A percentile compares a stretch with the other conserved stretches of the same genome.
Conservation (phyloP, 2,797 vertebrate genomes). For the Trichosurus vulpecula region DNA sequence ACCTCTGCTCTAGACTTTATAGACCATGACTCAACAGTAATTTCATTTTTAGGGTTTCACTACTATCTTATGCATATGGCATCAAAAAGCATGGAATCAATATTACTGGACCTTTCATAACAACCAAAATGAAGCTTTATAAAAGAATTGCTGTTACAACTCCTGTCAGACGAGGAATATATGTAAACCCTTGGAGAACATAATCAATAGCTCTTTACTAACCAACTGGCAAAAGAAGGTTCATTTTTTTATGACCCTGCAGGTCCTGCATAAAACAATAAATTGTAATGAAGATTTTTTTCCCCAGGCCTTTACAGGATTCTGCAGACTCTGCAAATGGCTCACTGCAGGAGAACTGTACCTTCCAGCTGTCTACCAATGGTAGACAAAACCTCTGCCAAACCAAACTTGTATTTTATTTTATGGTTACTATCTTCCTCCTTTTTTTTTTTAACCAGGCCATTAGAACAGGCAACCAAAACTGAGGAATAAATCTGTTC, state of each 20-base stretch:
- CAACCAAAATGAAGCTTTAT: conserved; percentile 61
- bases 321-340: conserved; percentile 58
- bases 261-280: conserved; percentile 49
- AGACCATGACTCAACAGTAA: conserved; percentile 35
- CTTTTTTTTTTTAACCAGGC: conserved; percentile 14
- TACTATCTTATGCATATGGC: conserved; percentile 51
- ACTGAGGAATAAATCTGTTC: conserved; percentile 66
- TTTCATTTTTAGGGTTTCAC: conserved; percentile 48
- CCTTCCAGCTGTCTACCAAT: neutral
- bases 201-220: conserved; percentile 69
- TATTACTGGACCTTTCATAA: conserved; percentile 33
- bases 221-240: conserved; percentile 51
- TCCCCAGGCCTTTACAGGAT: conserved; percentile 20
- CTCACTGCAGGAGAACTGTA: conserved; percentile 23
- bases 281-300: conserved; percentile 54
- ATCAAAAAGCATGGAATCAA: conserved; percentile 63
- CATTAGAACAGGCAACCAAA: conserved; percentile 49
- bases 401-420: conserved; percentile 7
- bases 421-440: neutral
- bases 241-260: conserved; percentile 61
- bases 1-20: conserved; percentile 13
- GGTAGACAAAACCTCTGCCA: neutral
- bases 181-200: conserved; percentile 53
- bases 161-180: conserved; percentile 55
- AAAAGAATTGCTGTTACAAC: conserved; percentile 49